Evolutionary conservation across 1,140 invertebrate species (phyloP).

Genomic region (Tyrophagus putrescentiae): DNA sequence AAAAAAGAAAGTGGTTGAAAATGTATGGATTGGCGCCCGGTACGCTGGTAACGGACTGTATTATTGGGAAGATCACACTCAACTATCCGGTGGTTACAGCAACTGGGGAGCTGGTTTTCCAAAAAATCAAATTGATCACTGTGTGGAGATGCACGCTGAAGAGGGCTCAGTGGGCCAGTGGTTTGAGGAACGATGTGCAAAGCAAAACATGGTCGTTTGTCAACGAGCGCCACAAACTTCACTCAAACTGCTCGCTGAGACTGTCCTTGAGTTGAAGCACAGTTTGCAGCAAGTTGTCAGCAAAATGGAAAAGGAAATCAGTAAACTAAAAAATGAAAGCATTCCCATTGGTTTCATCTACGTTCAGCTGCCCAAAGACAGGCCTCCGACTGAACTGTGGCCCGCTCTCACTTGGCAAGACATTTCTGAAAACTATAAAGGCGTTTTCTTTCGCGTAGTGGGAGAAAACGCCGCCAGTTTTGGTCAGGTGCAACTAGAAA

Average conservation of each 20-base stretch:
- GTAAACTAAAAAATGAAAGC: no score
- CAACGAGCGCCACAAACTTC: no score
- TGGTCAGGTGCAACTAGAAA: neutral
- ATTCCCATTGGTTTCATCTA: neutral
- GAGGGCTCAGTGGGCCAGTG: neutral
- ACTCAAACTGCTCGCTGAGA: no score
- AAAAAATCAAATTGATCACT: neutral
- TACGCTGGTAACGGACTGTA: neutral
- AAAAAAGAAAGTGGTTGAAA: neutral
- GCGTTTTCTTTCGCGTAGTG: neutral
- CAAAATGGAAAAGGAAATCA: neutral
- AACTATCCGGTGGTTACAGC: neutral
- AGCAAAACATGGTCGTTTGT: no score
- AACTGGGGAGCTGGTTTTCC: neutral
- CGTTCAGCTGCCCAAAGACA: neutral
- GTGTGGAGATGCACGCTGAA: neutral
- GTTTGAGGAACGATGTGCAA: no score
- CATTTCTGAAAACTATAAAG: neutral
- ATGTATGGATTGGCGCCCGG: neutral
- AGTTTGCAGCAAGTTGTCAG: no score
- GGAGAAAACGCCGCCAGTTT: neutral
- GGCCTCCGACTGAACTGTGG: neutral
- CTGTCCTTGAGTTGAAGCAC: no score
- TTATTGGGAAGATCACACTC: slow-evolving; percentile 30
- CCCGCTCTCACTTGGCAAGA: neutral